Percentiles rank a stretch among this genome's conserved stretches.
These are phyloP conservation scores for Excalfactoria chinensis DNA, from an alignment of 2,113 vertebrate species.

Conservation along the genomic window DNA sequence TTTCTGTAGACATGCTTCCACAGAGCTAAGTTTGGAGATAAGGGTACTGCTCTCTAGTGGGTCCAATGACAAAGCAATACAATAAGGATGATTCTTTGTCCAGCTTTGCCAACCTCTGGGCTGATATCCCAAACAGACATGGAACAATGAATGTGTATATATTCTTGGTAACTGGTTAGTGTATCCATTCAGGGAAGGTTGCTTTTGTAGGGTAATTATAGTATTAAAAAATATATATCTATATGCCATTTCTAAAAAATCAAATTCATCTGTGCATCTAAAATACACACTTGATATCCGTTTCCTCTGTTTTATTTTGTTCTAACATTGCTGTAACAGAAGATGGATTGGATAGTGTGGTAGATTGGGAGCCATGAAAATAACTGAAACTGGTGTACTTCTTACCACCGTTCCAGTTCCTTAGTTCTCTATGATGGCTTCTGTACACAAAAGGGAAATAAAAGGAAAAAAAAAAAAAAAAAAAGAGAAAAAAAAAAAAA, in stretches of 20 bases:
- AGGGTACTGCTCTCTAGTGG: background rate
- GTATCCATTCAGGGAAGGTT: background rate
- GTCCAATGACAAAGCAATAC: background rate
- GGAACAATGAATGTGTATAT: background rate
- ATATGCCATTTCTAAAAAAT: background rate
- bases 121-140: background rate
- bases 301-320: background rate
- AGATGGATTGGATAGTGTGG: background rate
- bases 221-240: background rate
- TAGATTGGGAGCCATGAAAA: background rate
- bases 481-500: background rate
- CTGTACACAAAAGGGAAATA: background rate
- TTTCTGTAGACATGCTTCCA: background rate
- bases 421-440: background rate
- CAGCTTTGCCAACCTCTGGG: background rate
- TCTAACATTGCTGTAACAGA: background rate
- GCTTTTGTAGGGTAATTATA: background rate
- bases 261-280: background rate
- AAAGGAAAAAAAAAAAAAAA: background rate
- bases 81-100: background rate
- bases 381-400: background rate
- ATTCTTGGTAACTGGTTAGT: background rate
- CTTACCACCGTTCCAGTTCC: background rate
- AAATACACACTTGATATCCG: accelerated
- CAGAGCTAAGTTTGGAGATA: background rate